These are phyloP conservation scores for Dunckerocampus dactyliophorus DNA, from an alignment of 2,113 vertebrate species.

Conservation along the genomic window DNA sequence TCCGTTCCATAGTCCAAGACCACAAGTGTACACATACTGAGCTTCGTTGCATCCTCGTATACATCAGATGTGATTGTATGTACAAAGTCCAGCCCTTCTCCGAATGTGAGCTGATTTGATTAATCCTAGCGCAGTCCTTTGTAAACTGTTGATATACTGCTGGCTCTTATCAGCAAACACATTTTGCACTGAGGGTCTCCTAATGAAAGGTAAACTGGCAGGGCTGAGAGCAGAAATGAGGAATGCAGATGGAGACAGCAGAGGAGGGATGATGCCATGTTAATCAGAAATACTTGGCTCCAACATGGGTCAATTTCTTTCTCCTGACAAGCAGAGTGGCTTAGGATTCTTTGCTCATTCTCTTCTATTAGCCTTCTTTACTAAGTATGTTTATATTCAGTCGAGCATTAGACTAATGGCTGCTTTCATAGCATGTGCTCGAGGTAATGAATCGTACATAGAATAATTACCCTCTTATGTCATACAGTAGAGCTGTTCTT, in stretches of 20 bases:
- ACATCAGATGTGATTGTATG: constrained; percentile 58
- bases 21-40: too few species aligned
- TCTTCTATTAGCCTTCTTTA: constrained; percentile 29
- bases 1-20: too few species aligned
- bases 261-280: constrained; percentile 36
- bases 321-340: constrained; percentile 41
- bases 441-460: constrained; percentile 55
- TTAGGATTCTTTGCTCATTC: constrained; percentile 23
- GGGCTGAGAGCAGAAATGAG: constrained; percentile 12
- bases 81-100: constrained; percentile 46
- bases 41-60: too few species aligned
- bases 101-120: constrained; percentile 60
- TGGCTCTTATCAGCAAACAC: constrained; percentile 65
- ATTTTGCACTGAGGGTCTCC: constrained; percentile 49
- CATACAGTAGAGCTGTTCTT: constrained; percentile 35
- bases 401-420: constrained; percentile 46
- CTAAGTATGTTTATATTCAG: constrained; percentile 48
- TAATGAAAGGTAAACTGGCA: constrained; percentile 64
- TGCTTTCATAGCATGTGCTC: constrained; percentile 47
- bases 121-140: constrained; percentile 53
- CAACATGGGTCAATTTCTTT: constrained; percentile 33
- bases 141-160: constrained; percentile 65
- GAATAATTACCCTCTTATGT: constrained; percentile 57
- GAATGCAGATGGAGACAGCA: constrained; percentile 7
- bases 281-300: constrained; percentile 51